Evolutionary conservation across 1,140 invertebrate species (phyloP), one percentile per base, ranked within the genome.

Genomic region (Aphelinus certus): DNA sequence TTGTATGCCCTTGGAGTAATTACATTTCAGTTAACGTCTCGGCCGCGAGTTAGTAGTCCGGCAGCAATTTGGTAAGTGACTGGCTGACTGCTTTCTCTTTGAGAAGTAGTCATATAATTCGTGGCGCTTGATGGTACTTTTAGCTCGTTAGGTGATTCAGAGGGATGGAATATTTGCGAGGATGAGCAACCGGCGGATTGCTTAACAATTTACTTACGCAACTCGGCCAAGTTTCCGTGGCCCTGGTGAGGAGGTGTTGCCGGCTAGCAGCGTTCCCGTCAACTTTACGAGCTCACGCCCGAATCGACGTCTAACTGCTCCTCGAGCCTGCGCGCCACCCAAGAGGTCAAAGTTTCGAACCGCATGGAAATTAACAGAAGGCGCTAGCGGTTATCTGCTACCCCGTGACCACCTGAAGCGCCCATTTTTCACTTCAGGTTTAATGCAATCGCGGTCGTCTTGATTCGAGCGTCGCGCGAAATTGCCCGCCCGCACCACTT

Each of bases 301-400:
- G 45, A 75, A 75, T 70, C 42, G 67, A 62, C 53, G 43, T 10
- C 53, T 57, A 74, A 74, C 72, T 69, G 61, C 42, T 57, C 2
- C 2, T 1, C 7, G 45, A 7, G n/a, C 5, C 26, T 26, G 26
- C 26, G 26, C 26, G 56, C 5, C 62, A 58, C 51, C 26, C 46
- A 56, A 26, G 26, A 73, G 57, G 58, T 51, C 47, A 42, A 78
- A 79, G 74, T 76, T 76, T 55, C 49, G 45, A 7, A 76, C 69
- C 75, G 69, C 75, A 63, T 1, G n/a, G 55, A 74, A 71, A 78
- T 61, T 79, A 76, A 78, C 68, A 62, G 42, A 49, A 73, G 26
- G 60, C 56, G 57, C 63, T 63, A 55, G 53, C 65, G 77, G 78
- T 75, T 79, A 78, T 78, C 71, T 73, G 60, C 60, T 26, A 26